Evolutionary conservation across 2,888 invertebrate species (phyloP), one percentile per base, ranked within the genome.

Genomic region (Lochmaea crataegi): DNA sequence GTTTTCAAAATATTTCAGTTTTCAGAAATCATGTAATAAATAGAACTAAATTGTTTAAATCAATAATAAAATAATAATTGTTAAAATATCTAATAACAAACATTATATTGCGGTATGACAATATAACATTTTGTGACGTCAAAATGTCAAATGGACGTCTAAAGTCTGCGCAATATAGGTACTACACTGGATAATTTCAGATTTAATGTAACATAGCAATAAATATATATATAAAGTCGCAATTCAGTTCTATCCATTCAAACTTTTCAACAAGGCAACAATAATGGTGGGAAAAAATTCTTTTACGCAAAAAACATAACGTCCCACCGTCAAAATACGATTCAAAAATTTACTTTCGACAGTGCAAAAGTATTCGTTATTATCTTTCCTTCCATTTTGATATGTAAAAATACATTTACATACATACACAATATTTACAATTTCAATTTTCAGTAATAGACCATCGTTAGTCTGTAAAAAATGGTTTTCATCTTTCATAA

Each of bases 351-450:
- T 61, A 66, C 78, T 78, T 80, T 81, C 81, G 80, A 7, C 76
- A 77, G 79, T 82, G 82, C 80, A 82, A 82, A 83, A 83, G 81
- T 76, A 60, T 12, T 78, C 74, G 68, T 69, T 72, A 72, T 72
- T 76, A 74, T 78, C 75, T 82, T 12, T 12, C 14, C 14, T 45
- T 45, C 79, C 80, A 42, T 53, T 38, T 42, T 63, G 84, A 84
- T 84, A 84, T 84, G 84, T 83, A 84, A 84, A 84, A 83, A 83
- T 83, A 84, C 82, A 82, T 82, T 79, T 80, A 82, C 80, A 83
- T 80, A 80, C 76, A 76, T 81, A 82, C 80, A 82, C 45, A 73
- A 72, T 81, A 81, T 83, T 61, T 80, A 80, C 81, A 82, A 71
- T 71, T 72, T 76, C 75, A 68, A 69, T 72, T 57, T 77, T 73